A percentile compares a stretch with the other conserved stretches of the same genome.
Conservation (phyloP, 2,888 invertebrate species). For the Zygothrica quintamaculata region DNA sequence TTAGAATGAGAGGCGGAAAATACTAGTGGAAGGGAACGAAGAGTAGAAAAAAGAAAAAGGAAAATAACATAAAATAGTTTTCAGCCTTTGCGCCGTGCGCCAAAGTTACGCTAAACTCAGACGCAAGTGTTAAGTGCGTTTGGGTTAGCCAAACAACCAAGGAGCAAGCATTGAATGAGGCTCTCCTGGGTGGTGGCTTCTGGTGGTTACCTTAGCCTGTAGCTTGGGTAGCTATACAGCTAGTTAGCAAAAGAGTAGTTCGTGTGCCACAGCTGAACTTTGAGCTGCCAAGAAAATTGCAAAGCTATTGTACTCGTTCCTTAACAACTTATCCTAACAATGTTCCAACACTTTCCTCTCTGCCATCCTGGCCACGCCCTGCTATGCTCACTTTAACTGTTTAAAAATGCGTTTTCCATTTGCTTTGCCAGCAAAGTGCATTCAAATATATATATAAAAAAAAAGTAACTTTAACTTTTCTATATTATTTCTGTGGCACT, state of each 20-base stretch:
- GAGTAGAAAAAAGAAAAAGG: conserved; percentile 7
- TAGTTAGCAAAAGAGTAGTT: conserved; percentile 69
- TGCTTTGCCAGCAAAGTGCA: conserved; percentile 19
- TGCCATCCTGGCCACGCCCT: no score
- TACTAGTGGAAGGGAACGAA: neutral
- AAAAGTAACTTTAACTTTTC: conserved; percentile 16
- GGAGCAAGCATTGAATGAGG: neutral
- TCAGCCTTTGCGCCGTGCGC: conserved; percentile 65
- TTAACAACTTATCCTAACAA: conserved; percentile 64
- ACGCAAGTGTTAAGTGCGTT: conserved; percentile 77
- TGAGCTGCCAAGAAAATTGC: conserved; percentile 73
- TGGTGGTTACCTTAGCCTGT: neutral
- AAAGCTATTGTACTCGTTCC: conserved; percentile 57
- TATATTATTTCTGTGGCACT: conserved; percentile 35
- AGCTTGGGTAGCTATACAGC: conserved; percentile 53
- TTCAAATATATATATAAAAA: conserved; percentile 2
- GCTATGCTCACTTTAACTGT: conserved; percentile 8
- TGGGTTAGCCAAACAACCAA: conserved; percentile 61
- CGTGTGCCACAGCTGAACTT: conserved; percentile 70
- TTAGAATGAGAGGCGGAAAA: conserved; percentile 4
- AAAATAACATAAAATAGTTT: conserved; percentile 60
- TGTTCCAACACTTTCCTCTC: conserved; percentile 38
- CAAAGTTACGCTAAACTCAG: conserved; percentile 74
- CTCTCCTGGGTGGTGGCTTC: conserved; percentile 9
- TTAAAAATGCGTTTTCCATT: conserved; percentile 15